phyloP scores from a whole-genome alignment of 1,140 invertebrate species.

The Drosophila melanogaster region DNA sequence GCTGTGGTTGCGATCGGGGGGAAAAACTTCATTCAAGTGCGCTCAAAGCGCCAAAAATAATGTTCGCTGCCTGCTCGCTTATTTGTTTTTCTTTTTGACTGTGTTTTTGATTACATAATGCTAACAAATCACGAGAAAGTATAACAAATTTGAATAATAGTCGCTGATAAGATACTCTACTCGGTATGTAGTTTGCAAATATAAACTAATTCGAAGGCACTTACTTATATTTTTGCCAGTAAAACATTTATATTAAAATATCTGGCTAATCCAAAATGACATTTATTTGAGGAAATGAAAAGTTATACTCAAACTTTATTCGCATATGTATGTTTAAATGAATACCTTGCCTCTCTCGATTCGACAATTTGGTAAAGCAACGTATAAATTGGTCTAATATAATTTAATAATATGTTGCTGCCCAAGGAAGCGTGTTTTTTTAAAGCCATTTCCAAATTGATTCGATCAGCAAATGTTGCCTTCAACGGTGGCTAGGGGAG shows the following conservation, averaged over 20 bases:
- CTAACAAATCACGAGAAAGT: slow-evolving; percentile 52
- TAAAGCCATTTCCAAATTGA: slow-evolving; percentile 6
- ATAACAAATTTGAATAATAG: slow-evolving; percentile 32
- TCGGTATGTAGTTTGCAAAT: background rate
- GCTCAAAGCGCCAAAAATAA: slow-evolving; percentile 42
- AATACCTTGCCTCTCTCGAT: too few species aligned
- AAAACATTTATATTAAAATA: too few species aligned
- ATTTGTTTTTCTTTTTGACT: slow-evolving; percentile 22
- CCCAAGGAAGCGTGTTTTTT: background rate
- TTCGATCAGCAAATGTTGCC: slow-evolving; percentile 32
- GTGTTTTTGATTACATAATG: slow-evolving; percentile 42
- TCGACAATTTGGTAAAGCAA: background rate
- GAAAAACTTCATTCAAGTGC: slow-evolving; percentile 47
- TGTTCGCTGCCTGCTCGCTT: slow-evolving; percentile 25
- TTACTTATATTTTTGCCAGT: too few species aligned
- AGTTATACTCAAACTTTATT: too few species aligned
- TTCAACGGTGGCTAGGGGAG: slow-evolving; percentile 26
- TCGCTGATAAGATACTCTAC: slow-evolving; percentile 28
- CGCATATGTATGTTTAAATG: too few species aligned
- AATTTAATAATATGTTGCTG: background rate
- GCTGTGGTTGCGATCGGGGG: slow-evolving; percentile 35
- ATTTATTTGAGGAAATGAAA: too few species aligned
- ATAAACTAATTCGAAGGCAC: too few species aligned
- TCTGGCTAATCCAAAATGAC: too few species aligned
- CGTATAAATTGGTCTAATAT: background rate